phyloP scores from a whole-genome alignment of 2,888 invertebrate species.

The Zaprionus lineosus region DNA sequence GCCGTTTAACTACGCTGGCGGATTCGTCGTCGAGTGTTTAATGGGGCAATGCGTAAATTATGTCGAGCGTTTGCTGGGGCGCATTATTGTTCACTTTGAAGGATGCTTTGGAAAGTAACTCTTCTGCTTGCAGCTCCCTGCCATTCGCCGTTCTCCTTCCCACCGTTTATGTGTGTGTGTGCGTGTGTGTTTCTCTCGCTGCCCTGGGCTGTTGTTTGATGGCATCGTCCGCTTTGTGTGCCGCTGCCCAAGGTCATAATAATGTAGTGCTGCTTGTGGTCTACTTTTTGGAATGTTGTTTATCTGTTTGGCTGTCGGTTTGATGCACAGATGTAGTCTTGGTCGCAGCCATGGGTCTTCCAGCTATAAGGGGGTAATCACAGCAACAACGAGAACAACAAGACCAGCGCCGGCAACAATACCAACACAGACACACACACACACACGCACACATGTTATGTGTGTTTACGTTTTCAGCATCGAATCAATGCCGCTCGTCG shows the following conservation, averaged over 20 bases:
- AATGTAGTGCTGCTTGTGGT: conserved; percentile 54
- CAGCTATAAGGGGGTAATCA: too few species aligned
- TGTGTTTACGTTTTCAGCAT: conserved; percentile 54
- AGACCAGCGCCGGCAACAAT: conserved; percentile 3
- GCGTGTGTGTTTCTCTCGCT: neutral
- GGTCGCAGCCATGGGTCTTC: conserved; percentile 25
- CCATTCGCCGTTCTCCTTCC: neutral
- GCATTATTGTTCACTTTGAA: conserved; percentile 49
- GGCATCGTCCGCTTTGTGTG: conserved; percentile 52
- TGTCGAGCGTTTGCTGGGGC: conserved; percentile 68
- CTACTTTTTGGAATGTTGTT: conserved; percentile 50
- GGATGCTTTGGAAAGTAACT: too few species aligned
- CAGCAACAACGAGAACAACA: conserved; percentile 3
- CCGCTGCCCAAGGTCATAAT: conserved; percentile 61
- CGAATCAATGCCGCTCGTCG: conserved; percentile 74
- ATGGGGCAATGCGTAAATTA: conserved; percentile 81
- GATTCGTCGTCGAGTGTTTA: conserved; percentile 70
- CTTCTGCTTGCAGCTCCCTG: too few species aligned
- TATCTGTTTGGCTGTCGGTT: conserved; percentile 41
- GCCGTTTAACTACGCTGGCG: neutral
- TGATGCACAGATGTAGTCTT: neutral
- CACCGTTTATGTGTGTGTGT: neutral
- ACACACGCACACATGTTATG: too few species aligned
- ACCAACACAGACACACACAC: too few species aligned
- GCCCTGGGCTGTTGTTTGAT: conserved; percentile 53